phyloP scores from a whole-genome alignment of 1,140 invertebrate species.

The Listronotus oregonensis region DNA sequence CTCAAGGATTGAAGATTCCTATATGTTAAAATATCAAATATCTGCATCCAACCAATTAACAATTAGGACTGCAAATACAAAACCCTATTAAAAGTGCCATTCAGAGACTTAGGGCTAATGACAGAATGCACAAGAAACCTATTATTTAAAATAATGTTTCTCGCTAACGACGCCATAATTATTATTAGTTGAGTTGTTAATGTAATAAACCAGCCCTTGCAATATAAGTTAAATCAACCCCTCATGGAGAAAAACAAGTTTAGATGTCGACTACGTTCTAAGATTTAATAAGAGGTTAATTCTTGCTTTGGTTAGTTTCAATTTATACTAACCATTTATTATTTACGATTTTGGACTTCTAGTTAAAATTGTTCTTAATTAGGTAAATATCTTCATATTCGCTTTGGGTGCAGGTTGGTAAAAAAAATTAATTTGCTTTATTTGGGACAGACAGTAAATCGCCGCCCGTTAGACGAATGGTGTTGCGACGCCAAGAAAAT shows the following conservation, averaged over 20 bases:
- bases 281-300: neutral
- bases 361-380: no score
- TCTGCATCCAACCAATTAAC: conserved; percentile 12
- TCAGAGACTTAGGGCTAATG: conserved; percentile 12
- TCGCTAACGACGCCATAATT: conserved; percentile 52
- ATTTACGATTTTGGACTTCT: no score
- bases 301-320: no score
- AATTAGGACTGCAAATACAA: conserved; percentile 22
- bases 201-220: conserved; percentile 53
- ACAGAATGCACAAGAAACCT: conserved; percentile 21
- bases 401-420: no score
- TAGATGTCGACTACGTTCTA: conserved; percentile 14
- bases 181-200: conserved; percentile 55
- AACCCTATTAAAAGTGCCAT: conserved; percentile 24
- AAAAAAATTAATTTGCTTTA: no score
- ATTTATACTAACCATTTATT: no score
- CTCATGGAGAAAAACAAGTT: conserved; percentile 30
- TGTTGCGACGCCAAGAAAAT: no score
- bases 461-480: no score
- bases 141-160: conserved; percentile 47
- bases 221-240: conserved; percentile 48
- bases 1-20: neutral
- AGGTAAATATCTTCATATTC: no score
- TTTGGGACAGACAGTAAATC: no score
- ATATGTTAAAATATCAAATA: conserved; percentile 18